Evolutionary conservation across 2,888 invertebrate species (phyloP).

Genomic region (Syritta pipiens): DNA sequence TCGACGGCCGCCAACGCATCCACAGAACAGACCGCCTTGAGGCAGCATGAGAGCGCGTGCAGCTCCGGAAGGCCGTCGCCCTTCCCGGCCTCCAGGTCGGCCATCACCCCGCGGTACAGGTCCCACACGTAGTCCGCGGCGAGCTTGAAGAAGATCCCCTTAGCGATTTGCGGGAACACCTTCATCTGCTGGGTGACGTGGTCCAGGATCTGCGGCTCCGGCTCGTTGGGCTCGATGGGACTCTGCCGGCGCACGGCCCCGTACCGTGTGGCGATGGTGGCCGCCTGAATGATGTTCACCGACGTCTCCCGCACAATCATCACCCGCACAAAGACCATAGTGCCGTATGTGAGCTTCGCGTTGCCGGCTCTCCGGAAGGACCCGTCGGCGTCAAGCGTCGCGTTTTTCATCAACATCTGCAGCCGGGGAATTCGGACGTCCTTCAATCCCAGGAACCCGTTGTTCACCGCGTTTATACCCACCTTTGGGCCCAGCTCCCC

Average conservation of each 20-base stretch:
- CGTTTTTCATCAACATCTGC: slow-evolving; percentile 95
- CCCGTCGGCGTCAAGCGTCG: slow-evolving; percentile 93
- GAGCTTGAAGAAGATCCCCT: slow-evolving; percentile 88
- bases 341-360: slow-evolving; percentile 90
- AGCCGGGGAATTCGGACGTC: slow-evolving; percentile 91
- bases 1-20: slow-evolving; percentile 89
- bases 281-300: slow-evolving; percentile 88
- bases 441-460: slow-evolving; percentile 93
- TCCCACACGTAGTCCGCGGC: slow-evolving; percentile 89
- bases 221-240: slow-evolving; percentile 86
- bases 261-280: slow-evolving; percentile 94
- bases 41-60: slow-evolving; percentile 93
- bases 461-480: slow-evolving; percentile 94
- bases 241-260: slow-evolving; percentile 94
- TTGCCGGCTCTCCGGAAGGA: slow-evolving; percentile 89
- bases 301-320: slow-evolving; percentile 89
- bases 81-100: slow-evolving; percentile 87
- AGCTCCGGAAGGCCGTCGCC: slow-evolving; percentile 88
- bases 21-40: slow-evolving; percentile 91
- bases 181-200: slow-evolving; percentile 96
- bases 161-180: slow-evolving; percentile 90
- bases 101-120: slow-evolving; percentile 88
- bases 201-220: slow-evolving; percentile 93
- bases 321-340: slow-evolving; percentile 94
- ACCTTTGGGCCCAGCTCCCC: slow-evolving; percentile 97